These are phyloP conservation scores for Ephialtes manifestator DNA, from an alignment of 2,888 invertebrate genomes.

Conservation along the genomic window DNA sequence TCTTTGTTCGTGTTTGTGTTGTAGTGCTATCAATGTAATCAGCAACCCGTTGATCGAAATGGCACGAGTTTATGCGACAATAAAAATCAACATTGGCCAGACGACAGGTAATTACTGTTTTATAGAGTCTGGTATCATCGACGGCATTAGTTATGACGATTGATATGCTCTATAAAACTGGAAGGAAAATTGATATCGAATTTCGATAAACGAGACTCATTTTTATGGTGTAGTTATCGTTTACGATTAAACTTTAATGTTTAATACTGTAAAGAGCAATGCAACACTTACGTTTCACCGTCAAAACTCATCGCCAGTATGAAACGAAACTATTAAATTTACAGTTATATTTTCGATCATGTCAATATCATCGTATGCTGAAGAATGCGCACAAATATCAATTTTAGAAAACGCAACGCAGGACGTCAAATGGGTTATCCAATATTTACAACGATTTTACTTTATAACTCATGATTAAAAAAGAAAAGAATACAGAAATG, in stretches of 20 bases:
- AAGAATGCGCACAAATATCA: not conserved
- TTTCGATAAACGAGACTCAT: not conserved
- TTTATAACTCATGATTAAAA: no score
- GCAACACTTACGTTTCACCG: not conserved
- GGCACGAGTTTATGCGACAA: not conserved
- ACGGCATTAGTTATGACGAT: not conserved
- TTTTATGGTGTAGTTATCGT: not conserved
- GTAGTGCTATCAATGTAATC: not conserved
- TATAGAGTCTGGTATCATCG: slow-evolving; percentile 13
- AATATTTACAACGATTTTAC: no score
- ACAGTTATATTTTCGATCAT: not conserved
- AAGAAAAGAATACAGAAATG: no score
- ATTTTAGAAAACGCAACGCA: not conserved
- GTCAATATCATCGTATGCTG: not conserved
- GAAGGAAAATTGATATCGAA: slow-evolving; percentile 17
- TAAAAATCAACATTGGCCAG: slow-evolving; percentile 6
- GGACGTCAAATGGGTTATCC: no score
- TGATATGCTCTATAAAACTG: not conserved
- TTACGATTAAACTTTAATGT: not conserved
- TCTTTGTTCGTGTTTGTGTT: not conserved
- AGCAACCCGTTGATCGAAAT: not conserved
- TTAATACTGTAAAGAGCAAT: not conserved
- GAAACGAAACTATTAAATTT: not conserved
- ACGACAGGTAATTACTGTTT: slow-evolving; percentile 17
- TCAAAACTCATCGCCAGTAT: not conserved